Evolutionary conservation across 2,888 invertebrate genomes (phyloP), one percentile per base, ranked within the genome.

Genomic region (Drosophila eohydei): DNA sequence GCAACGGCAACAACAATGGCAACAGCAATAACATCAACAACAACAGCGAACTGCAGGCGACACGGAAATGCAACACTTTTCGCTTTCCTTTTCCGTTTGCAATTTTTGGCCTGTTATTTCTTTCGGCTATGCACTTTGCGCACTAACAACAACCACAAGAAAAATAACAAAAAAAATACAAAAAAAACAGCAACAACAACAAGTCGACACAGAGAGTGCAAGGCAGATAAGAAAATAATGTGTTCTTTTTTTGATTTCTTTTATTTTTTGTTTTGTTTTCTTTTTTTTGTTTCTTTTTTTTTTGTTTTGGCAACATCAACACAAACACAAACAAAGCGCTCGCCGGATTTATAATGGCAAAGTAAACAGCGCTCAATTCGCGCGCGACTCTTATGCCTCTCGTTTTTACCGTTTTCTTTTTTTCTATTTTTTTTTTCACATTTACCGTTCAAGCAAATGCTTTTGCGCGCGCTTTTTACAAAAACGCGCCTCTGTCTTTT

Each of bases 41-140:
- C 57, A 66, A 52, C 46, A 52, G 41, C 38, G 30, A 41, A 36
- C 51, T 51, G 62, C 58, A 70, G 55, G 26, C 57, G 64, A 72
- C 65, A 83, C 80, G 86, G 83, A 85, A 83, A 75, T 86, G 87
- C 85, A 85, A 85, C 85, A 85, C 89, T 87, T 86, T 83, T 78
- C 86, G 71, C 75, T 80, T 86, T 74, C 76, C 66, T 60, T 55
- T 74, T 83, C 82, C 74, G 73, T 70, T 87, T 77, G 73, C 55
- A 72, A 65, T 78, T 81, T 75, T 66, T 75, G 60, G 51, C 69
- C 61, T 59, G 32, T 63, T 59, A 46, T 75, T 79, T 65, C 50
- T 46, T 59, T 62, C 34, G 63, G 59, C 64, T 63, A 76, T 78
- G 71, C 78, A 78, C 77, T 83, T 87, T 76, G 65, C 73, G 71